These are phyloP conservation scores for Drosophila rhopaloa DNA, from an alignment of 1,140 invertebrate genomes.

Conservation along the genomic window DNA sequence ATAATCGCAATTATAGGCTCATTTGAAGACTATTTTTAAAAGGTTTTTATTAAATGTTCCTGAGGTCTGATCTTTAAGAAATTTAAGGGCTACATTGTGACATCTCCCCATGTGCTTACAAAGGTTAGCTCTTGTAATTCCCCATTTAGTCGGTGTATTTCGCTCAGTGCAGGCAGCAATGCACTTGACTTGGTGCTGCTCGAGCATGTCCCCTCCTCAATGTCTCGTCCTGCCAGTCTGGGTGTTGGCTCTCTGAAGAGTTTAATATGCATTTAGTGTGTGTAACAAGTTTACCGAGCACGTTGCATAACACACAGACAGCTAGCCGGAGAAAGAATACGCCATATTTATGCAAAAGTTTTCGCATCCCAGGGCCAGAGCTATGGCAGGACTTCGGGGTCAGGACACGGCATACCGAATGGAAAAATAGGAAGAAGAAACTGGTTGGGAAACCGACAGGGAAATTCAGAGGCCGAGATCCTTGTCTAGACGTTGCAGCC, in stretches of 20 bases:
- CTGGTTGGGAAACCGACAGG: not conserved
- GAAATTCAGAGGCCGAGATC: constrained; percentile 5
- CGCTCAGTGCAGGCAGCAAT: constrained; percentile 41
- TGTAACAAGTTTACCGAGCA: constrained; percentile 71
- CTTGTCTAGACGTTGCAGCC: constrained; percentile 31
- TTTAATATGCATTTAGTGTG: constrained; percentile 82
- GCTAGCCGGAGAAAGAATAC: constrained; percentile 14
- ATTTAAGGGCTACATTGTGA: too few species aligned
- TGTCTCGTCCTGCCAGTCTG: not conserved
- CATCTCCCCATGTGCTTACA: too few species aligned
- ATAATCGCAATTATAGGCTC: too few species aligned
- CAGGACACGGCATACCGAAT: too few species aligned
- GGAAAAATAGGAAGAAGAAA: not conserved
- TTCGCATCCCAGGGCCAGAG: constrained; percentile 11
- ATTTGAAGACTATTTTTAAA: too few species aligned
- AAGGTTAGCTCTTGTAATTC: too few species aligned
- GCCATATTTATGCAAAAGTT: constrained; percentile 38
- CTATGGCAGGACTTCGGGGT: constrained; percentile 9
- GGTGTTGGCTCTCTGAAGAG: constrained; percentile 57
- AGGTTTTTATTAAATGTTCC: too few species aligned
- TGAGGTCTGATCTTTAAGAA: too few species aligned
- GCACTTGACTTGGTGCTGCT: constrained; percentile 74
- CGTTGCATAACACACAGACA: constrained; percentile 56
- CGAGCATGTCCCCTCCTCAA: constrained; percentile 43
- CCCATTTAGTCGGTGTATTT: not conserved